Conservation (phyloP, 2,113 vertebrate genomes). For the Apodemus sylvaticus region DNA sequence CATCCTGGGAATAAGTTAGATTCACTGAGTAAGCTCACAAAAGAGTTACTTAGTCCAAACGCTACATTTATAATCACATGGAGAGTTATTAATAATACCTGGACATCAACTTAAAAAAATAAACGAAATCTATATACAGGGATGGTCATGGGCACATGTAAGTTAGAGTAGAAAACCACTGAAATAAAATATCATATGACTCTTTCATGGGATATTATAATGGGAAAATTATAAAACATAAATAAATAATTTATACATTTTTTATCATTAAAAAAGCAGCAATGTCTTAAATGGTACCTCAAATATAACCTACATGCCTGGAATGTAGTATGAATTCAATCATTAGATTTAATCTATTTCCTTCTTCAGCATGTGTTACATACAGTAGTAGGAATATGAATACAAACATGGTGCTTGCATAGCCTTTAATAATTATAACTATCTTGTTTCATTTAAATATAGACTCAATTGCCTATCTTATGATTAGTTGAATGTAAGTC, state of each 20-base stretch:
- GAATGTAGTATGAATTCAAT: constrained; percentile 6
- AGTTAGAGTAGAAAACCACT: not conserved
- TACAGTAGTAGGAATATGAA: not conserved
- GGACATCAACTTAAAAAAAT: not conserved
- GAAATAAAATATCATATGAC: not conserved
- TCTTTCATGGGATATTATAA: not conserved
- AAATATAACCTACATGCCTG: not conserved
- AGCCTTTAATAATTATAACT: constrained; percentile 2
- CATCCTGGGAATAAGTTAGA: constrained; percentile 10
- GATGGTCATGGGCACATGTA: not conserved
- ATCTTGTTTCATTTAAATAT: constrained; percentile 8
- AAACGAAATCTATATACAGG: constrained; percentile 28
- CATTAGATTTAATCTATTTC: not conserved
- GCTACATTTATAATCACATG: constrained; percentile 8
- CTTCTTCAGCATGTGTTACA: not conserved
- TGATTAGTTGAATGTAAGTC: constrained; percentile 12
- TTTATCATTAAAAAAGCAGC: not conserved
- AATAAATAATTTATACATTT: constrained; percentile 16
- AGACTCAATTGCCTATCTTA: not conserved
- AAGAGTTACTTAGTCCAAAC: constrained; percentile 36
- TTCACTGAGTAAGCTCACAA: not conserved
- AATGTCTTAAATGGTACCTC: constrained; percentile 34
- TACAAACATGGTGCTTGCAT: not conserved
- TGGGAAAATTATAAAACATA: not conserved
- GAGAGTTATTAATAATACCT: not conserved